phyloP scores from a whole-genome alignment of 2,888 invertebrate genomes.

The Eupithecia pulchellata region DNA sequence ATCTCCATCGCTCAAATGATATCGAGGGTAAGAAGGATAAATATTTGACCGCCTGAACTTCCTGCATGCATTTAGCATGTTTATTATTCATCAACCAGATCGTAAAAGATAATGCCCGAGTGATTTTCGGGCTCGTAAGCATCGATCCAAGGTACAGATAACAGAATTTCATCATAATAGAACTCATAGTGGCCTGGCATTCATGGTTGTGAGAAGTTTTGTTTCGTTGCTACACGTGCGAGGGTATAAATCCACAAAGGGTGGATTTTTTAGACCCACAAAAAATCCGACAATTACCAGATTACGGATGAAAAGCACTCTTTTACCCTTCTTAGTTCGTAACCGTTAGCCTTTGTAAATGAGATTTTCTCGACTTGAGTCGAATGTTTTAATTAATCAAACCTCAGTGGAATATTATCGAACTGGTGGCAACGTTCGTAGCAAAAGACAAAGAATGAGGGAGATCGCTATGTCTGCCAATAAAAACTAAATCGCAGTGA shows the following conservation, averaged over 20 bases:
- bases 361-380: slow-evolving; percentile 54
- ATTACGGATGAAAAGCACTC: slow-evolving; percentile 74
- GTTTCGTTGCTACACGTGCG: slow-evolving; percentile 73
- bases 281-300: slow-evolving; percentile 79
- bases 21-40: slow-evolving; percentile 58
- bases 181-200: slow-evolving; percentile 56
- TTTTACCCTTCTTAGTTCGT: slow-evolving; percentile 64
- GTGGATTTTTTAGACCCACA: slow-evolving; percentile 66
- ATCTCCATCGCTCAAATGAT: slow-evolving; percentile 60
- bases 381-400: slow-evolving; percentile 71
- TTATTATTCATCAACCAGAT: slow-evolving; percentile 55
- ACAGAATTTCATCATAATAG: slow-evolving; percentile 62
- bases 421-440: no score
- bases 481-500: no score
- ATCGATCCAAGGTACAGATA: slow-evolving; percentile 57
- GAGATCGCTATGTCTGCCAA: no score
- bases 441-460: no score
- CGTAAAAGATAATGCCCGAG: slow-evolving; percentile 49
- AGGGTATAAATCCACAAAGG: slow-evolving; percentile 76
- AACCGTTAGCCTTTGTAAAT: slow-evolving; percentile 64
- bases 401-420: slow-evolving; percentile 40
- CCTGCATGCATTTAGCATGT: slow-evolving; percentile 51
- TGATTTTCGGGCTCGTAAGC: slow-evolving; percentile 51
- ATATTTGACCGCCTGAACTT: slow-evolving; percentile 57
- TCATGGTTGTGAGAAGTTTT: slow-evolving; percentile 68